These are phyloP conservation scores for Pachymerium ferrugineum DNA, from an alignment of 2,888 invertebrate species.

Conservation along the genomic window DNA sequence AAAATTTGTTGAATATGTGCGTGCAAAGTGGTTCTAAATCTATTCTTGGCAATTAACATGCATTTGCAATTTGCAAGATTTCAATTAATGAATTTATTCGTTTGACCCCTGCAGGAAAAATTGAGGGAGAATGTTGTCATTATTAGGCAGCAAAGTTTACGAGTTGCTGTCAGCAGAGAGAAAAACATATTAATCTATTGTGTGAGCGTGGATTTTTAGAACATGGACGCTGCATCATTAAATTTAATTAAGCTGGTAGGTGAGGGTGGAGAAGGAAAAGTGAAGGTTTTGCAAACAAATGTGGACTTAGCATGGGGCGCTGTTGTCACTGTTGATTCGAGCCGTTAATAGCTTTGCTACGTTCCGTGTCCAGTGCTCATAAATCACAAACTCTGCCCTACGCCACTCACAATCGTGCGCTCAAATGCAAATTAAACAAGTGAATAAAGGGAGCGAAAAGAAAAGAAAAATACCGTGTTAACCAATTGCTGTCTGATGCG, in stretches of 20 bases:
- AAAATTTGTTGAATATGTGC: background rate
- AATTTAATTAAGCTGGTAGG: conserved; percentile 15
- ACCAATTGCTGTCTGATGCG: background rate
- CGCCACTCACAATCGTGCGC: background rate
- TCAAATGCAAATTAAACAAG: background rate
- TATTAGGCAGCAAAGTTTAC: conserved; percentile 1
- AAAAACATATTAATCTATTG: conserved; percentile 16
- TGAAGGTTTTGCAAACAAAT: conserved; percentile 21
- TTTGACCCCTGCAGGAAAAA: conserved; percentile 1
- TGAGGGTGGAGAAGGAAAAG: conserved; percentile 1
- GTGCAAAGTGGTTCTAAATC: background rate
- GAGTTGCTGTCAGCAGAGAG: conserved; percentile 4
- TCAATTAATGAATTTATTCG: conserved; percentile 10
- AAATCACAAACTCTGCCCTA: background rate
- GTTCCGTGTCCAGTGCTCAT: background rate
- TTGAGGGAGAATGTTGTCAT: background rate
- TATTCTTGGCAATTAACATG: background rate
- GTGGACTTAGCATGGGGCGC: conserved; percentile 15
- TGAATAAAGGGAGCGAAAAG: background rate
- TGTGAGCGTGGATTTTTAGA: conserved; percentile 9
- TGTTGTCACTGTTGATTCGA: conserved; percentile 11
- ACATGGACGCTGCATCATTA: conserved; percentile 15
- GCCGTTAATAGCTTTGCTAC: background rate
- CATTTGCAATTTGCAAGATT: conserved; percentile 6
- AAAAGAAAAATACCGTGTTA: background rate